Evolutionary conservation across 2,113 vertebrate species (phyloP), one percentile per base, ranked within the genome.

Genomic region (Orthonyx spaldingii): DNA sequence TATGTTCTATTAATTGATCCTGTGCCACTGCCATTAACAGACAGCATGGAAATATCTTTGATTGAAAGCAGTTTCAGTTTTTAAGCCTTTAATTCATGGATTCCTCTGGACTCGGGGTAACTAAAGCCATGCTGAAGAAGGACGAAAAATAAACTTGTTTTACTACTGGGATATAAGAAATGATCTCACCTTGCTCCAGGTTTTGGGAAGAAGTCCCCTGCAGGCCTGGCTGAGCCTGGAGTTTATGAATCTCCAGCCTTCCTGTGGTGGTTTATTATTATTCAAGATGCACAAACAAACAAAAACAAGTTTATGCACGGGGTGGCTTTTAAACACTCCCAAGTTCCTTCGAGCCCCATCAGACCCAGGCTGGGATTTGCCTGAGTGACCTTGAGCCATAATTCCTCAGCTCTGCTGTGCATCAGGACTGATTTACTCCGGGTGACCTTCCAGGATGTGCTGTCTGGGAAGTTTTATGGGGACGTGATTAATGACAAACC

Each of bases 381-480:
- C 85, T 41, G 56, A 3, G 75, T 28, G 89, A 87, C 95, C 91
- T 92, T 91, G 90, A 90, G 88, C 23, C 4, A 1, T 63, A 91
- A 95, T 90, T 94, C 78, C 93, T 84, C 70, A 84, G 87, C 86
- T 72, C 64, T 78, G 93, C 69, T 19, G 50, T 19, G 82, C 85
- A 33, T 8, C 91, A 84, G 16, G 44, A 13, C 86, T 57, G 86
- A 96, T 94, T 96, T 89, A 82, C 76, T 89, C 46, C 4, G 16
- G 75, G 90, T 92, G 83, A 96, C 96, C 96, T 96, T 93, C 93
- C 74, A 15, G 50, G 49, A 20, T 56, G 16, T 7, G 84, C 84
- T 65, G 27, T 19, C 63, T 6, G 75, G 64, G 56, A 57, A 35
- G 89, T 53, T 91, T 93, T 65, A 87, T 46, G 56, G 87, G 47